Conservation (phyloP, 1,140 invertebrate species). For the Drosophila persimilis region DNA sequence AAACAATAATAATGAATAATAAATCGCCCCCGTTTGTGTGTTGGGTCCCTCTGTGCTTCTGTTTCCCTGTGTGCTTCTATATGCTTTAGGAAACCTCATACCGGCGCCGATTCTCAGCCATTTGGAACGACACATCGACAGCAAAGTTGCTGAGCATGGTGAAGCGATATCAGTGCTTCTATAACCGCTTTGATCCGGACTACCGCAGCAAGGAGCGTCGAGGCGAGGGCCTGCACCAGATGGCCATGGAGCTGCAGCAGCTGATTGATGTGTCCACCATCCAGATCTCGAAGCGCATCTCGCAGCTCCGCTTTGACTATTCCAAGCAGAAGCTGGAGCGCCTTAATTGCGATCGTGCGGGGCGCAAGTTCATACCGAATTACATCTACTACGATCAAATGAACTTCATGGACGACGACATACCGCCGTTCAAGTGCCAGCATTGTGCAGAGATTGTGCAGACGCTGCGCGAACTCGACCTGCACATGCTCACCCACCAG, state of each 20-base stretch:
- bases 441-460: slow-evolving; percentile 71
- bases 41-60: background rate
- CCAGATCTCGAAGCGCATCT: slow-evolving; percentile 78
- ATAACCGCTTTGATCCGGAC: slow-evolving; percentile 74
- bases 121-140: slow-evolving; percentile 79
- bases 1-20: background rate
- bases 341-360: slow-evolving; percentile 62
- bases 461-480: slow-evolving; percentile 68
- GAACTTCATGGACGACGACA: slow-evolving; percentile 77
- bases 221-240: slow-evolving; percentile 74
- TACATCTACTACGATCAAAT: slow-evolving; percentile 78
- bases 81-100: slow-evolving; percentile 67
- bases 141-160: slow-evolving; percentile 70
- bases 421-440: slow-evolving; percentile 77
- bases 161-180: slow-evolving; percentile 74
- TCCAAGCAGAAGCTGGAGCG: slow-evolving; percentile 77
- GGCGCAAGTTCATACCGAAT: slow-evolving; percentile 66
- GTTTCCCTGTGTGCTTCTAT: slow-evolving; percentile 2
- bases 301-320: slow-evolving; percentile 77
- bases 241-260: slow-evolving; percentile 70
- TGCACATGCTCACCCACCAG: slow-evolving; percentile 70
- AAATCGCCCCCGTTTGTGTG: background rate
- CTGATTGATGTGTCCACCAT: slow-evolving; percentile 75
- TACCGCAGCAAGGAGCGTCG: slow-evolving; percentile 79
- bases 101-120: slow-evolving; percentile 70